Evolutionary conservation across 2,113 vertebrate genomes (phyloP), one percentile per base, ranked within the genome.

Genomic region (Lucifuga dentata): DNA sequence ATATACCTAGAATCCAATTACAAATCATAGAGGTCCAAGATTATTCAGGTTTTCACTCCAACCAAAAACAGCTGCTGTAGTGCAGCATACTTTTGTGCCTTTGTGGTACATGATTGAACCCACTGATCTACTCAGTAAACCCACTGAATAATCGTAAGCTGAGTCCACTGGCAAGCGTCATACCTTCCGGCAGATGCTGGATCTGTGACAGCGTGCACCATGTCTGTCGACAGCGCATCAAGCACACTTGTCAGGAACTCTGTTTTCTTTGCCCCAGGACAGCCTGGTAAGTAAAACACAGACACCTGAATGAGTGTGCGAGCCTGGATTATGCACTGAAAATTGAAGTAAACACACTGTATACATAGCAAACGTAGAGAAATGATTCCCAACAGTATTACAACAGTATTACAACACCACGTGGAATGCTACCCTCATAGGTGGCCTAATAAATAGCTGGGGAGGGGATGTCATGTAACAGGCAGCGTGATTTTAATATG

Each of bases 191-290:
- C 94, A 2, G 96, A 91, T 9, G 95, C 74, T 15, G 97, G 95
- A 84, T 96, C 96, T 8, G 96, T 98, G 52, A 97, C 95, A 0
- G 97, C 96, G 0, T 98, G 96, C 43, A 99, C 97, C 97, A 99
- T 99, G 87, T 99, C 97, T 1, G 96, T 99, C 49, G 97, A 98
- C 44, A 99, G 78, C 0, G 97, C 97, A 2, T 99, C 97, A 88
- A 99, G 90, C 68, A 99, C 94, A 57, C 97, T 99, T 0, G 96
- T 99, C 80, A 99, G 93, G 72, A 99, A 99, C 78, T 98, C 97
- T 2, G 93, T 95, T 90, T 98, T 99, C 88, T 98, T 98, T 81
- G 92, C 91, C 20, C 96, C 97, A 1, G 97, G 96, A 89, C 97
- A 99, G 59, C 97, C 97, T 99, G 89, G 55, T 91, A 84, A 77